These are phyloP conservation scores for Lathamus discolor DNA, from an alignment of 2,113 vertebrate species.

Conservation along the genomic window DNA sequence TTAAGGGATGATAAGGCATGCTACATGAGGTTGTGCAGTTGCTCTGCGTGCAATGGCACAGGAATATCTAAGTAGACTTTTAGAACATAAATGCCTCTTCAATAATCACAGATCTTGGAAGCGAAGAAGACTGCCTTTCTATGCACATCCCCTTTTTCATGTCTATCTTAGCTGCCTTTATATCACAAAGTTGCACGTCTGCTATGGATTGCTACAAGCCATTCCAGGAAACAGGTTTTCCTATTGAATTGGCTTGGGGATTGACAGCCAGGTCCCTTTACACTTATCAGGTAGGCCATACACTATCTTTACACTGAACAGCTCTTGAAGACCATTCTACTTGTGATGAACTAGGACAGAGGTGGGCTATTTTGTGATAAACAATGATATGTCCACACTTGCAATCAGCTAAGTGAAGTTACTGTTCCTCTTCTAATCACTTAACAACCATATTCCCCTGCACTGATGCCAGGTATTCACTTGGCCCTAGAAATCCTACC, in stretches of 20 bases:
- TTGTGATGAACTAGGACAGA: not conserved
- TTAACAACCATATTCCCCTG: not conserved
- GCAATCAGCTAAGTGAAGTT: not conserved
- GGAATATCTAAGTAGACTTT: not conserved
- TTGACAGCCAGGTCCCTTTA: not conserved
- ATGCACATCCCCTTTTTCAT: not conserved
- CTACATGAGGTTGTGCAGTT: not conserved
- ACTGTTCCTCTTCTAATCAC: not conserved
- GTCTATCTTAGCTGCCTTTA: not conserved
- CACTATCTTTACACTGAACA: not conserved
- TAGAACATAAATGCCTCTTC: not conserved
- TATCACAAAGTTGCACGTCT: not conserved
- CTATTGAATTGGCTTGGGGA: not conserved
- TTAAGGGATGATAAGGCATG: not conserved
- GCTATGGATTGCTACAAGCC: not conserved
- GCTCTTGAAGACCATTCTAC: not conserved
- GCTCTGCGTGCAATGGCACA: not conserved
- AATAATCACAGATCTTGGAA: not conserved
- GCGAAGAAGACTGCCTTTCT: not conserved
- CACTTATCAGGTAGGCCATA: not conserved
- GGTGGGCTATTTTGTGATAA: not conserved
- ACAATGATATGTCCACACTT: not conserved
- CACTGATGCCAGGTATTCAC: not conserved
- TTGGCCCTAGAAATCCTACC: not conserved
- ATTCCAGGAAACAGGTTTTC: not conserved